Base-by-base conservation (phyloP, 92 coral and sea anemone species). In the Bergia sp. region DNA sequence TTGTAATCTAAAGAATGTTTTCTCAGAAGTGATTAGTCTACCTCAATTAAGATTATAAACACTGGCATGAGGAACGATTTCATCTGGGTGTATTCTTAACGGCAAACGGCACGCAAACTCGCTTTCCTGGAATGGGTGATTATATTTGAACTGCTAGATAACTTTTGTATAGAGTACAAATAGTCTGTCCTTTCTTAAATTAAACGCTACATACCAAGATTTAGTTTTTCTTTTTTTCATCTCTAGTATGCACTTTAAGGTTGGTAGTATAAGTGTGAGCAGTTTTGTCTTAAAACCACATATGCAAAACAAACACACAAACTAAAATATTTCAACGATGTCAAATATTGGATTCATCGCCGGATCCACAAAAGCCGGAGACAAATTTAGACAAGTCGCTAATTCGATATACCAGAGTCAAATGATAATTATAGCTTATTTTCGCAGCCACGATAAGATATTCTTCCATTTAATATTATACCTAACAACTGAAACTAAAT, bases 1-100 rank as follows among this genome's bases (percentile, higher is more conserved):
- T 40, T 76, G 23, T 37, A 76, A 76, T 76, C 80, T 76, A 20
- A 76, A 76, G 80, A 76, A 76, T 76, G 80, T 76, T 76, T 39
- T 76, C 80, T 76, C 45, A 76, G 49, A 76, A 13, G 50, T 76
- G 50, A 41, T 76, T 41, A 41, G 80, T 15, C 7, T 74, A 74
- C 6, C 78, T 20, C 29, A 76, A 76, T 76, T 44, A 41, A 76
- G 80, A 76, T 39, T 76, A 13, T 12, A 7, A 75, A 8, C 8
- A 75, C 9, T 75, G 37, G 45, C 45, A 10, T 42, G 45, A 74
- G 7, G 29, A 12, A 38, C 20, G 18, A 0, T 74, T 39, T 12
- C 47, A 74, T 72, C 23, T 21, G 37, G 8, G n/a, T 37, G 77
- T 36, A 39, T 5, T 38, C 44, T 39, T 3, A 16, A 5, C 53